phyloP scores from a whole-genome alignment of 2,888 invertebrate species.

The Sinelater perroti region DNA sequence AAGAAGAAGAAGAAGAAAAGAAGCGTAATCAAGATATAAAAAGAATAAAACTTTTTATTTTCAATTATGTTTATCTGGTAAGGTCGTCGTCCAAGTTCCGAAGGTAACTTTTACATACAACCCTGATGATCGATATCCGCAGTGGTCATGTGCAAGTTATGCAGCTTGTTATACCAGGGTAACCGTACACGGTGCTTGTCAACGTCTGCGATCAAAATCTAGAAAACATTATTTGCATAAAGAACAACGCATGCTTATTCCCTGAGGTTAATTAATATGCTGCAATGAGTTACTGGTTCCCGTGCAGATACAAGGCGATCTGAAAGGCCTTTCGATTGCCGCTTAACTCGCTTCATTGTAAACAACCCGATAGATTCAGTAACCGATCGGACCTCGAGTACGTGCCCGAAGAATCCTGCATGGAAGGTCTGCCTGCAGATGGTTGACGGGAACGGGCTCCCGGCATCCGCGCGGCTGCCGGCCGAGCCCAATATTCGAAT shows the following conservation, averaged over 20 bases:
- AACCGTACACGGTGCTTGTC: conserved; percentile 1
- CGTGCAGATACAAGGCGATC: conserved; percentile 11
- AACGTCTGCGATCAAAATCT: conserved; percentile 1
- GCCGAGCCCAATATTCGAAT: conserved; percentile 18
- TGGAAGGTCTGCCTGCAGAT: background rate
- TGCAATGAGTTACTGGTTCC: conserved; percentile 2
- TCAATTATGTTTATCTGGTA: too few relatives aligned
- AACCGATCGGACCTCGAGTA: background rate
- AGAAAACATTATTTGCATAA: conserved; percentile 6
- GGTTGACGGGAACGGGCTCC: background rate
- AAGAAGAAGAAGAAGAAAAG: too few relatives aligned
- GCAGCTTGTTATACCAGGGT: conserved; percentile 8
- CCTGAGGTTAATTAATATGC: conserved; percentile 7
- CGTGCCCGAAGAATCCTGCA: background rate
- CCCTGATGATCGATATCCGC: too few relatives aligned
- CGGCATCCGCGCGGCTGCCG: conserved; percentile 2
- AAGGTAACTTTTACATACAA: too few relatives aligned
- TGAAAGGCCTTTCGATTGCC: conserved; percentile 9
- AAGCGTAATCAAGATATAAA: too few relatives aligned
- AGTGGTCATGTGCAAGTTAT: background rate
- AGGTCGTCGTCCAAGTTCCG: too few relatives aligned
- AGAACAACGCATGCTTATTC: conserved; percentile 9
- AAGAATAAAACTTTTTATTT: too few relatives aligned
- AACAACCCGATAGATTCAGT: conserved; percentile 1
- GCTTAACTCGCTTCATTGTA: conserved; percentile 11